phyloP scores from a whole-genome alignment of 2,113 vertebrate genomes.

The Tinamus guttatus region DNA sequence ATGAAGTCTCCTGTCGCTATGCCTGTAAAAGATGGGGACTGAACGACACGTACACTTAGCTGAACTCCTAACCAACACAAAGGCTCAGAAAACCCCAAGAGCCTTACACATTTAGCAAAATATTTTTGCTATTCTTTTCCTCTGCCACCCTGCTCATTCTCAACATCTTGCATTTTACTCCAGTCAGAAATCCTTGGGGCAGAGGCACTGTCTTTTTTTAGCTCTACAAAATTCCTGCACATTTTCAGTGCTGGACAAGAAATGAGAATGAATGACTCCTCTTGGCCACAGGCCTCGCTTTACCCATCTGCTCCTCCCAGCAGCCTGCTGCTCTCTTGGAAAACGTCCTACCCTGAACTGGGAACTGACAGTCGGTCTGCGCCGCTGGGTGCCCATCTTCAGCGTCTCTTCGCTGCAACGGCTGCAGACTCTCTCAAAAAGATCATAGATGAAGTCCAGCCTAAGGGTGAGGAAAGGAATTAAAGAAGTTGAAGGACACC shows the following conservation, averaged over 20 bases:
- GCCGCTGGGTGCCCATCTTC: constrained; percentile 91
- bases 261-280: constrained; percentile 52
- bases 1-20: neutral
- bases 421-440: constrained; percentile 90
- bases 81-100: neutral
- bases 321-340: constrained; percentile 57
- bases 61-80: neutral
- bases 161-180: neutral
- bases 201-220: constrained; percentile 26
- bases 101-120: neutral
- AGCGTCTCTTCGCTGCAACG: constrained; percentile 87
- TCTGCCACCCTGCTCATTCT: neutral
- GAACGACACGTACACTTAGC: neutral
- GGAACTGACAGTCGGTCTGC: constrained; percentile 93
- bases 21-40: neutral
- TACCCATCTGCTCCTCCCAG: constrained; percentile 49
- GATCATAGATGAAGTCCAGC: constrained; percentile 93
- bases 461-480: constrained; percentile 68
- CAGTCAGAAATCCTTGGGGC: constrained; percentile 27
- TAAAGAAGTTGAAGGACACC: neutral
- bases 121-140: neutral
- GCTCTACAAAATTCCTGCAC: constrained; percentile 37
- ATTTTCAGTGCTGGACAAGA: constrained; percentile 65
- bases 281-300: constrained; percentile 58
- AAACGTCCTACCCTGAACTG: constrained; percentile 89